Evolutionary conservation across 2,888 invertebrate species (phyloP).

Genomic region (Mesochorus sp.): DNA sequence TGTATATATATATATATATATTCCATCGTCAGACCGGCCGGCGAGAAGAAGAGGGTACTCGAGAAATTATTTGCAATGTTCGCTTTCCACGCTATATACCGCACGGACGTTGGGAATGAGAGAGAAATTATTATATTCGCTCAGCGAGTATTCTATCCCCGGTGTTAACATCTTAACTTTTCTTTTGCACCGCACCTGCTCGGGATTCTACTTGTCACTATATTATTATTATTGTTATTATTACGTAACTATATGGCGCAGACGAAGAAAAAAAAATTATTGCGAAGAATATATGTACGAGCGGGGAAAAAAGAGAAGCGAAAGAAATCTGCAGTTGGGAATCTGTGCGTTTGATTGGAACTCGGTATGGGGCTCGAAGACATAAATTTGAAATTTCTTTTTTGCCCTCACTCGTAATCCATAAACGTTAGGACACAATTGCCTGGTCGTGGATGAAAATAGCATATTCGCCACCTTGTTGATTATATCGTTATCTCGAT

Average conservation of each 20-base stretch:
- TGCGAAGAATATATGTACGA: neutral
- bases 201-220: conserved; percentile 54
- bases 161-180: conserved; percentile 58
- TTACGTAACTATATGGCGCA: conserved; percentile 23
- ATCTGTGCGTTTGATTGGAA: conserved; percentile 32
- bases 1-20: neutral
- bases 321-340: neutral
- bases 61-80: conserved; percentile 48
- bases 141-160: conserved; percentile 22
- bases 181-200: conserved; percentile 47
- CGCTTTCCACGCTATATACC: conserved; percentile 47
- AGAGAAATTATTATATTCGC: conserved; percentile 48
- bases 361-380: conserved; percentile 7
- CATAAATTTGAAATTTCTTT: conserved; percentile 6
- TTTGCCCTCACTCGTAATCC: too few relatives aligned
- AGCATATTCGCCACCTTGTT: neutral
- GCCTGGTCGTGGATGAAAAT: neutral
- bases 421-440: conserved; percentile 18
- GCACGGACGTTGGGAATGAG: conserved; percentile 25
- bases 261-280: conserved; percentile 10
- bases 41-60: conserved; percentile 1
- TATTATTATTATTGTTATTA: conserved; percentile 33
- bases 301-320: neutral
- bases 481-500: conserved; percentile 33
- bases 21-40: conserved; percentile 10